A percentile compares a stretch with the other conserved stretches of the same genome.
Evolutionary conservation across 2,113 vertebrate species (phyloP).

Genomic region (Eublepharis macularius): DNA sequence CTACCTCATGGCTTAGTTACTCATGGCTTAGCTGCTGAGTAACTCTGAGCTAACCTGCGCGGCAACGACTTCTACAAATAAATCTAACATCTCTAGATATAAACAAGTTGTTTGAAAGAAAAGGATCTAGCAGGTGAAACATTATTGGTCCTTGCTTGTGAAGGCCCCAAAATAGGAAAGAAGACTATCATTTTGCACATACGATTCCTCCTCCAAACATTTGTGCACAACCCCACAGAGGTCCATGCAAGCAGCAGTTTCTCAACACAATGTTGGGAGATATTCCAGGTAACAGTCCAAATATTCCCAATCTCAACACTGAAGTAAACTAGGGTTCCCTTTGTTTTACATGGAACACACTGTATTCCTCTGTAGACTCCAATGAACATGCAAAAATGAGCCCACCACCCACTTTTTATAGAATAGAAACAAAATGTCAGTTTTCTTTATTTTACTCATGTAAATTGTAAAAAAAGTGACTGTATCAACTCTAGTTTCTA

Average conservation of each 20-base stretch:
- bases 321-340: not conserved
- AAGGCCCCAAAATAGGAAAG: not conserved
- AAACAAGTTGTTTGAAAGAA: not conserved
- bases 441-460: too few relatives aligned
- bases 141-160: not conserved
- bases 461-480: too few relatives aligned
- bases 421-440: too few relatives aligned
- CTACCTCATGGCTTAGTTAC: not conserved
- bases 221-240: not conserved
- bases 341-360: not conserved
- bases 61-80: not conserved
- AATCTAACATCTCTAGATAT: not conserved
- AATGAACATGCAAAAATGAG: not conserved
- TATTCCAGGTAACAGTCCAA: too few relatives aligned
- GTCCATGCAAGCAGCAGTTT: not conserved
- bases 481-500: too few relatives aligned
- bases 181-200: not conserved
- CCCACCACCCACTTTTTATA: too few relatives aligned
- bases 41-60: not conserved
- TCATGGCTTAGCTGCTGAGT: not conserved
- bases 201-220: not conserved
- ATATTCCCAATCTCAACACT: not conserved
- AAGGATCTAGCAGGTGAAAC: not conserved
- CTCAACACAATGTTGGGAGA: not conserved
- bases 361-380: not conserved